Base-by-base conservation (phyloP, 2,888 invertebrate species). In the Morpho achilles region DNA sequence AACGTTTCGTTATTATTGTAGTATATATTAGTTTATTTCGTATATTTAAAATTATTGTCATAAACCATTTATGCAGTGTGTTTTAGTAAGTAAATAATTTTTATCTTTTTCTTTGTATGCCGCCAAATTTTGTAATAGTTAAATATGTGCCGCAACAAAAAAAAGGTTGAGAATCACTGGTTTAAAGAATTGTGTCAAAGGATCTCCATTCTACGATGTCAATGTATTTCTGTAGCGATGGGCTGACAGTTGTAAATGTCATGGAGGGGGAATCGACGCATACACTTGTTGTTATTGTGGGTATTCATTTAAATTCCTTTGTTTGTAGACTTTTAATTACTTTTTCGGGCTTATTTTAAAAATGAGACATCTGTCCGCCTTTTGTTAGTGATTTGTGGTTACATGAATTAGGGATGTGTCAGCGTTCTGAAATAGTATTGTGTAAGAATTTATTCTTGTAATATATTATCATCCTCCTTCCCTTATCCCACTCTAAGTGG, bases 201-300 rank as follows among this genome's bases (percentile, higher is more conserved):
- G 55, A 55, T 50, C 55, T 44, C 44, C 43, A 32, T 50, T 55
- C 49, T 53, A 62, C 56, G 47, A 41, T 59, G 63, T 63, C 63
- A 59, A 65, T 77, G 75, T 81, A 79, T 75, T 76, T 79, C 51
- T 47, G 61, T 63, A 56, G 16, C 41, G 76, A 71, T 76, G 68
- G 67, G 62, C 63, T 77, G 79, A 81, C 75, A 68, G 75, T 69
- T 72, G 53, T 50, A 56, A 57, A 53, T 52, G 62, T 57, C 42
- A 54, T 42, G 56, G 50, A 16, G 7, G 47, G n/a, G 56, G 53
- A 47, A 53, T 59, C 57, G 57, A 50, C n/a, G 49, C 57, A 40
- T 47, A 54, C 56, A 50, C 58, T 54, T 53, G 54, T 52, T 55
- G 52, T 59, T 52, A 50, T 59, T 51, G 45, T 41, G 40, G 50